Conservation (phyloP, 2,888 invertebrate genomes). For the Drosophila niveifrons region DNA sequence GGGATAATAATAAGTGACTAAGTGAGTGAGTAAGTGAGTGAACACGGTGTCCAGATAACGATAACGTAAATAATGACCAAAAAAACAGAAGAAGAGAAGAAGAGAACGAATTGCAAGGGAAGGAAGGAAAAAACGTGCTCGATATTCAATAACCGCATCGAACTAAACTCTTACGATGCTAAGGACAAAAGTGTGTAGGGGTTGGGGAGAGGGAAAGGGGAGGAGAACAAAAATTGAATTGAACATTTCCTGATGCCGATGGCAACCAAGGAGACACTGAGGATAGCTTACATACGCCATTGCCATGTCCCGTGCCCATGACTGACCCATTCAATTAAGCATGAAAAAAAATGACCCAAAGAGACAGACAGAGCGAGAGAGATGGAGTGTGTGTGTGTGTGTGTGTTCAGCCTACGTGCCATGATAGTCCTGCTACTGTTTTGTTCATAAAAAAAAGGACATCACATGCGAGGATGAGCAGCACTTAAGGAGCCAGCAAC, state of each 20-base stretch:
- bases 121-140: slow-evolving; percentile 61
- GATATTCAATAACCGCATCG: slow-evolving; percentile 75
- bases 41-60: slow-evolving; percentile 65
- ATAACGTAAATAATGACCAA: slow-evolving; percentile 81
- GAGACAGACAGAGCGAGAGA: not conserved
- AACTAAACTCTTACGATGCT: slow-evolving; percentile 33
- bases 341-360: slow-evolving; percentile 75
- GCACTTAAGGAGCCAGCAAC: slow-evolving; percentile 80
- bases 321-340: slow-evolving; percentile 86
- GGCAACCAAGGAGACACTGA: slow-evolving; percentile 58
- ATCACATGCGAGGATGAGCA: slow-evolving; percentile 57
- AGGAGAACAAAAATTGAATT: slow-evolving; percentile 68
- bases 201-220: slow-evolving; percentile 7
- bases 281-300: slow-evolving; percentile 40
- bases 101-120: not conserved
- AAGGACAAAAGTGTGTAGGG: slow-evolving; percentile 7
- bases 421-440: slow-evolving; percentile 43
- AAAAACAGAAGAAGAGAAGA: slow-evolving; percentile 23
- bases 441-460: slow-evolving; percentile 72
- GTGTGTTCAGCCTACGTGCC: slow-evolving; percentile 49
- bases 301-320: slow-evolving; percentile 74
- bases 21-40: slow-evolving; percentile 68
- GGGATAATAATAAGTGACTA: slow-evolving; percentile 73
- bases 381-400: not conserved
- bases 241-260: slow-evolving; percentile 68